These are phyloP conservation scores for Hirundichthys speculiger DNA, from an alignment of 2,113 vertebrate genomes.

Conservation along the genomic window DNA sequence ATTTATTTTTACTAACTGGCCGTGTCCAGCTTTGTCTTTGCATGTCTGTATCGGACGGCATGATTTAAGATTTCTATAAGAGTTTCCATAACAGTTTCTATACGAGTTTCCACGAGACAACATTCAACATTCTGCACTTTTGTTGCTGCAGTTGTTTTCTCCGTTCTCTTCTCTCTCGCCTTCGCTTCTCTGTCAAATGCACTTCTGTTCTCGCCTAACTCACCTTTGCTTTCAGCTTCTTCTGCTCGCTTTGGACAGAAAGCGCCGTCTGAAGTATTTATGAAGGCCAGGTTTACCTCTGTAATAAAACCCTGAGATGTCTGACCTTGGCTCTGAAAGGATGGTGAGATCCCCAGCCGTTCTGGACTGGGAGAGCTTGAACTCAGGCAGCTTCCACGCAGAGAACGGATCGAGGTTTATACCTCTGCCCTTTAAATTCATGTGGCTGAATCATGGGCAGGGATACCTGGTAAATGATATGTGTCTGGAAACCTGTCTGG, in stretches of 20 bases:
- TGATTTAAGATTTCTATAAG: neutral
- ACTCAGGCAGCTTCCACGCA: slow-evolving; percentile 40
- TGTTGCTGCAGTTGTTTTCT: slow-evolving; percentile 22
- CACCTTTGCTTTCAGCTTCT: slow-evolving; percentile 33
- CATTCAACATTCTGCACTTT: slow-evolving; percentile 15
- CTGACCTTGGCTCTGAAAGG: slow-evolving; percentile 62
- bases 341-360: slow-evolving; percentile 49
- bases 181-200: slow-evolving; percentile 40
- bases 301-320: slow-evolving; percentile 61
- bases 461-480: slow-evolving; percentile 33
- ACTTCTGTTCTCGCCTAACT: slow-evolving; percentile 39
- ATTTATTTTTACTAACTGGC: neutral
- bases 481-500: slow-evolving; percentile 28
- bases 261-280: slow-evolving; percentile 69
- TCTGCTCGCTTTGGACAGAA: slow-evolving; percentile 46
- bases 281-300: slow-evolving; percentile 64
- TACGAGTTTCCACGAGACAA: too few species aligned
- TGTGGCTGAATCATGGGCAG: slow-evolving; percentile 54
- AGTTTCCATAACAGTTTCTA: too few species aligned
- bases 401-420: slow-evolving; percentile 54
- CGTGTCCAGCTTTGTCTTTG: neutral
- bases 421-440: slow-evolving; percentile 56
- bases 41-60: neutral
- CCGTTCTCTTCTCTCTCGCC: neutral
- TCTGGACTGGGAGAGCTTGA: slow-evolving; percentile 39